These are phyloP conservation scores for Pogoniulus pusillus DNA, from an alignment of 2,797 vertebrate species.

Conservation along the genomic window DNA sequence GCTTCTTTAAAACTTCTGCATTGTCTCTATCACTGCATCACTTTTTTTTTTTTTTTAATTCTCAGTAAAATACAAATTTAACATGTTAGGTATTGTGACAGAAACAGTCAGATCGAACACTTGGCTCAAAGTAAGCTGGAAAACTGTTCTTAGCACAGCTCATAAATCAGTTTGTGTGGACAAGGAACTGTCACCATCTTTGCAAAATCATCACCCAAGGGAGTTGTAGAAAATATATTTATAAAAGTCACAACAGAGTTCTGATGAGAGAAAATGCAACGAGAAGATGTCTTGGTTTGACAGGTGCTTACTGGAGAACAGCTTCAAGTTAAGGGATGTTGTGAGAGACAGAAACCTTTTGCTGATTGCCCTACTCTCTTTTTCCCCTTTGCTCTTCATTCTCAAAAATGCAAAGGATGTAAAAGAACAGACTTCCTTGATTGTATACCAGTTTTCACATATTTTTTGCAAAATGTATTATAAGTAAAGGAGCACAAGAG, in stretches of 20 bases:
- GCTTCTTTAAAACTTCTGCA: not conserved
- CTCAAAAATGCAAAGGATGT: not conserved
- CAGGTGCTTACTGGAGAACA: not conserved
- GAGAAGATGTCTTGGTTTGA: not conserved
- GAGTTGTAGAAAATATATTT: not conserved
- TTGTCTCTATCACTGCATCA: not conserved
- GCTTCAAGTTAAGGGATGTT: not conserved
- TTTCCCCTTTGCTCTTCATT: not conserved
- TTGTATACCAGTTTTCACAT: not conserved
- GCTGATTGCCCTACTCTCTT: not conserved
- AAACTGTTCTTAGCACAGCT: not conserved
- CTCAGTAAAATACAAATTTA: not conserved
- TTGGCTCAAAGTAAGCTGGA: not conserved
- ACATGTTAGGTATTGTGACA: not conserved
- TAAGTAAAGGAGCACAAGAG: not conserved
- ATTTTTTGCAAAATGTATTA: not conserved
- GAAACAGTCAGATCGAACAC: not conserved
- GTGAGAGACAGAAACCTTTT: not conserved
- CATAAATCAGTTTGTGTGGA: not conserved
- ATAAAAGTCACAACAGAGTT: not conserved
- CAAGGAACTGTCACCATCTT: not conserved
- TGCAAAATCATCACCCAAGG: not conserved
- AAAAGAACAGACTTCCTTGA: not conserved
- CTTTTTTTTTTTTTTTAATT: not conserved
- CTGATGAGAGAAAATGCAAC: rapidly evolving